Conservation (phyloP, 2,113 vertebrate genomes). For the Raja brachyura region DNA sequence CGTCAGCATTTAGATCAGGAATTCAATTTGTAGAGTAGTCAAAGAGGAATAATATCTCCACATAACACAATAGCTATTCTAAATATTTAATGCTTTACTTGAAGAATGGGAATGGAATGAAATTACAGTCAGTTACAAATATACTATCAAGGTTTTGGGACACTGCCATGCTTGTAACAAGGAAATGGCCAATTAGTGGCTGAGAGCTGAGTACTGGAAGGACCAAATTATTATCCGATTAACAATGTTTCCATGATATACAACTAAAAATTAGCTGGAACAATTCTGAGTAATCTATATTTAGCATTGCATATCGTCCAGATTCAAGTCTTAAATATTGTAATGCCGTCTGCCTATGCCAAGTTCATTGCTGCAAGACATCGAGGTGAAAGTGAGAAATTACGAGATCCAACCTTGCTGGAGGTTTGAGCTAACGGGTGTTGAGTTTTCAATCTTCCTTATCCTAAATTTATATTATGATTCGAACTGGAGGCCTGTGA, state of each 20-base stretch:
- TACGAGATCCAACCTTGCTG: not conserved
- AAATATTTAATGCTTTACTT: not conserved
- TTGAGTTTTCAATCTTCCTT: not conserved
- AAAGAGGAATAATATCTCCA: not conserved
- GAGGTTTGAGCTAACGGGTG: not conserved
- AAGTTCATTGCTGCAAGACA: not conserved
- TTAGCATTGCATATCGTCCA: not conserved
- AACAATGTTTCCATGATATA: not conserved
- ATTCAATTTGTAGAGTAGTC: not conserved
- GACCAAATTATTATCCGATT: not conserved
- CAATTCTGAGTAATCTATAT: not conserved
- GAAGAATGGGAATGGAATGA: slow-evolving; percentile 6
- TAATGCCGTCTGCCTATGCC: not conserved
- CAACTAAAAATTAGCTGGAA: not conserved
- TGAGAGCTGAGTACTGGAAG: not conserved
- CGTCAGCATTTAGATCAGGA: not conserved
- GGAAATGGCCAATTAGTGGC: not conserved
- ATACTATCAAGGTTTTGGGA: not conserved
- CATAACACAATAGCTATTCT: not conserved
- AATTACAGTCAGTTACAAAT: not conserved
- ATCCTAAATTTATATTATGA: not conserved
- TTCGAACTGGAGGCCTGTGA: not conserved
- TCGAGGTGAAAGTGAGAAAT: too few relatives aligned
- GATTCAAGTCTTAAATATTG: not conserved
- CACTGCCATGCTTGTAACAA: too few relatives aligned